These are phyloP conservation scores for Actenoides hombroni DNA, from an alignment of 2,113 vertebrate species.

Conservation along the genomic window DNA sequence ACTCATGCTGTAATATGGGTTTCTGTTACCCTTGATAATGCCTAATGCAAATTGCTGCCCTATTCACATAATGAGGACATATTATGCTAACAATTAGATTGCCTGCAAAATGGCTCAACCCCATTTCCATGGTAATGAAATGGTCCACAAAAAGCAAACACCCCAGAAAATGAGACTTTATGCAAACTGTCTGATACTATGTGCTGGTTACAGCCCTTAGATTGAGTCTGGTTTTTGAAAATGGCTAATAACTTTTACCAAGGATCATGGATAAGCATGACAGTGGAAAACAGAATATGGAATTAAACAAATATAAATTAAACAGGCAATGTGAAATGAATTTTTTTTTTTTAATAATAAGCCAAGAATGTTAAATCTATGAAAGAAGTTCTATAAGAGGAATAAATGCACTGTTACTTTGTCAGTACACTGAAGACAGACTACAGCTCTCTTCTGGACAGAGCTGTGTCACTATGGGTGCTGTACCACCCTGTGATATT, in stretches of 20 bases:
- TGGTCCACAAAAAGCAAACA: conserved; percentile 24
- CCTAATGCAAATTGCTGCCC: background rate
- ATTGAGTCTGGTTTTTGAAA: background rate
- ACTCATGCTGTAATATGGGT: background rate
- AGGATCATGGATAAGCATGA: background rate
- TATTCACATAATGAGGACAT: background rate
- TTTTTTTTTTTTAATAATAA: background rate
- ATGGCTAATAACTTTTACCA: background rate
- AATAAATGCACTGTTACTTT: background rate
- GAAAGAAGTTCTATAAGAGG: background rate
- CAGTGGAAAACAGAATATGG: background rate
- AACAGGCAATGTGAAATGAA: background rate
- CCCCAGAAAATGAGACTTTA: conserved; percentile 19
- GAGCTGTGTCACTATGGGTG: background rate
- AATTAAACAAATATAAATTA: background rate
- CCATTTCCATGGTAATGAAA: conserved; percentile 40
- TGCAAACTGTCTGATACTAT: background rate
- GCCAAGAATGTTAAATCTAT: background rate
- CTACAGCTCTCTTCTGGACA: background rate
- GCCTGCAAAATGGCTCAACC: conserved; percentile 7
- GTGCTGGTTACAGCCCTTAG: background rate
- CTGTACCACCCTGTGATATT: background rate
- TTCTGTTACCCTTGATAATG: background rate
- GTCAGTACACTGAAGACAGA: background rate
- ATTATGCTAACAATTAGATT: conserved; percentile 33